Evolutionary conservation across 2,888 invertebrate species (phyloP), one percentile per base, ranked within the genome.

Genomic region (Melanostoma mellinum): DNA sequence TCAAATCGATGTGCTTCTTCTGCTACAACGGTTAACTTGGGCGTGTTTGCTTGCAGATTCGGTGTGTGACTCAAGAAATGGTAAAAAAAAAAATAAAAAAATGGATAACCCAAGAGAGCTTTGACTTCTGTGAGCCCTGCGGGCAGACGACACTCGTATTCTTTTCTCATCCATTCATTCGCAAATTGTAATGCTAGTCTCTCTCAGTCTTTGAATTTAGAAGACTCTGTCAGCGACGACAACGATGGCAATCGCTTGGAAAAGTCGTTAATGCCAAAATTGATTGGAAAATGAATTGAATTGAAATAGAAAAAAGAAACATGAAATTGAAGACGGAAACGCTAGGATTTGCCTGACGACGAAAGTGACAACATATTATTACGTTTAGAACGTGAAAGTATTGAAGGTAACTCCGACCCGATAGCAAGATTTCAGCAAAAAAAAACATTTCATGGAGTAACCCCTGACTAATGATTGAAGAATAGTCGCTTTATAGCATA

Each of bases 331-430:
- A 55, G 60, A 56, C 42, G 48, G 81, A 85, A 82, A 71, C 63
- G 76, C 46, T 40, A 38, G 72, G 81, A 72, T 76, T 72, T 72
- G 40, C 42, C 50, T 33, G 52, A 46, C 69, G 53, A 61, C 35
- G 50, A 60, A 73, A 75, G 60, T 52, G 52, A 67, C 33, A 53
- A 61, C 71, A 61, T 52, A 44, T 60, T 53, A 42, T 67, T 46
- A 72, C 61, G 55, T 56, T 44, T 38, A 32, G 46, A 44, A 65
- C 33, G 72, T 89, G 87, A 88, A 87, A 82, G 53, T 50, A 68
- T 87, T 87, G 88, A 87, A 88, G 85, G 74, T 82, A 87, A 1
- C 20, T 20, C 20, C 86, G 87, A 87, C 87, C 87, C 85, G 86
- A 87, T 87, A 88, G 87, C 87, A 88, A 87, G 87, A 85, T 86